A percentile compares a stretch with the other conserved stretches of the same genome.
Conservation (phyloP, 2,888 invertebrate genomes). For the Linnaemya vulpina region DNA sequence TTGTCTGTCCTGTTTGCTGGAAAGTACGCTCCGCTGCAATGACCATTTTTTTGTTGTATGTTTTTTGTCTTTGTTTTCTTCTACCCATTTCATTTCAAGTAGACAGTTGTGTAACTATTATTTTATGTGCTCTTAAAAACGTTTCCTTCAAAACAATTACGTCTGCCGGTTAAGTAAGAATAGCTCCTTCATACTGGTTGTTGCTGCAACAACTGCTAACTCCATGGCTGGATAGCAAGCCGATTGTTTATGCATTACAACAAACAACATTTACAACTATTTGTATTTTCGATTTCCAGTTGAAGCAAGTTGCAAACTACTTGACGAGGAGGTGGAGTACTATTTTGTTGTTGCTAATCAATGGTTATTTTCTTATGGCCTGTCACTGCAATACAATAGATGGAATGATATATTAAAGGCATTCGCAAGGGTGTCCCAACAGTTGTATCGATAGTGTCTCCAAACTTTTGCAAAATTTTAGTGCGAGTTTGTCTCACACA, state of each 20-base stretch:
- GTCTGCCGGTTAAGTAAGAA: constrained; percentile 48
- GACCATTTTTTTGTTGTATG: constrained; percentile 29
- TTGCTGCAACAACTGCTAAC: constrained; percentile 32
- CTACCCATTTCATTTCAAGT: constrained; percentile 33
- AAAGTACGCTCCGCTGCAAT: constrained; percentile 7
- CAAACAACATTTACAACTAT: constrained; percentile 59
- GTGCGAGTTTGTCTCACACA: no score
- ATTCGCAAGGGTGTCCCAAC: no score
- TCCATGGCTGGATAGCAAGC: neutral
- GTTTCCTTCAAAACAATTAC: constrained; percentile 66
- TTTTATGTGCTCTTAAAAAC: constrained; percentile 57
- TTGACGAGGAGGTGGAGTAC: constrained; percentile 47
- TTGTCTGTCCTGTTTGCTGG: neutral
- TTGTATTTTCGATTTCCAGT: constrained; percentile 50
- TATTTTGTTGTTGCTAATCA: constrained; percentile 56
- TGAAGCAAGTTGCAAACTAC: constrained; percentile 20
- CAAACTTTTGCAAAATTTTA: no score
- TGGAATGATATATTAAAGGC: constrained; percentile 33
- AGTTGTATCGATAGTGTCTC: no score
- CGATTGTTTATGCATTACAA: constrained; percentile 30
- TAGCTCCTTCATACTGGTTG: constrained; percentile 58
- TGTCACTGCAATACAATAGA: constrained; percentile 45
- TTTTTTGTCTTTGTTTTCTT: neutral
- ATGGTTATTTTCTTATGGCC: constrained; percentile 51
- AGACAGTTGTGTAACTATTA: constrained; percentile 64